A percentile compares a stretch with the other conserved stretches of the same genome.
phyloP scores from a whole-genome alignment of 2,797 vertebrate species.

The Parambassis ranga region DNA sequence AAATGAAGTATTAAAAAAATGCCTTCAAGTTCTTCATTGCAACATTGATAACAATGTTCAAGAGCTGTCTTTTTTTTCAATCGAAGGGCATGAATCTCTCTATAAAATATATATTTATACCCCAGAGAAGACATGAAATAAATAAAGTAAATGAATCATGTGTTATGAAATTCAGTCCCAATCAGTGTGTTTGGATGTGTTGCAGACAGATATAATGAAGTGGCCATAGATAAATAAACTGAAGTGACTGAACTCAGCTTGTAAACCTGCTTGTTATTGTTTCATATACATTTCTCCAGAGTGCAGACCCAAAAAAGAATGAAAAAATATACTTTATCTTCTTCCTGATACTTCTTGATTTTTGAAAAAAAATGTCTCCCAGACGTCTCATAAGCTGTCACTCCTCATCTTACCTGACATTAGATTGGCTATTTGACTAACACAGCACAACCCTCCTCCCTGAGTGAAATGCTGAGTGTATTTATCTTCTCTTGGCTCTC shows the following conservation, averaged over 20 bases:
- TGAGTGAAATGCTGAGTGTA: constrained; percentile 14
- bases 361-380: neutral
- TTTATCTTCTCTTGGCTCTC: constrained; percentile 1
- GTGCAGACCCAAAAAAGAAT: constrained; percentile 13
- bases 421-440: constrained; percentile 29
- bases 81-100: too few species aligned
- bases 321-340: neutral
- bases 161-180: neutral
- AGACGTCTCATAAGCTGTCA: constrained; percentile 32
- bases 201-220: neutral
- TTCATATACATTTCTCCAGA: neutral
- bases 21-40: too few species aligned
- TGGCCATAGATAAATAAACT: neutral
- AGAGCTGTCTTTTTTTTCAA: too few species aligned
- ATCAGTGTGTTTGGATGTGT: neutral
- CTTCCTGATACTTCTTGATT: neutral
- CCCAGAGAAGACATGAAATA: neutral
- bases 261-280: neutral
- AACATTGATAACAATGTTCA: neutral
- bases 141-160: neutral
- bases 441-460: constrained; percentile 21
- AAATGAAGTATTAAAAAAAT: too few species aligned
- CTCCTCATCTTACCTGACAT: constrained; percentile 1
- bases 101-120: too few species aligned
- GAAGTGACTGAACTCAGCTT: neutral